Evolutionary conservation across 2,113 vertebrate species (phyloP).

Genomic region (Oenanthe melanoleuca): DNA sequence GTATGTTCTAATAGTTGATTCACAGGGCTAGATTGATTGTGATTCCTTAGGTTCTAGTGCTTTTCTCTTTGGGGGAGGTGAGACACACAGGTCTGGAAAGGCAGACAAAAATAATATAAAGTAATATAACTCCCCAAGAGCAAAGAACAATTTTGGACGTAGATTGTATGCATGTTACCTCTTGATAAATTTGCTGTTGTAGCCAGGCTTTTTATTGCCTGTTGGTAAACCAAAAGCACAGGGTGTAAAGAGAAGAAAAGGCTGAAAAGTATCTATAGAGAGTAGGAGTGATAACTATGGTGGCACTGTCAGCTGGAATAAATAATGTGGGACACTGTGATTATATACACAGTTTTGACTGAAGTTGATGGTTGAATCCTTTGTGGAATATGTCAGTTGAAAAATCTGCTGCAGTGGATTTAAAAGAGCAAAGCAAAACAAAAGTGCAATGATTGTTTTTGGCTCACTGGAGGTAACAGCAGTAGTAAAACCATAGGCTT

Average conservation of each 20-base stretch:
- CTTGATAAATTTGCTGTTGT: neutral
- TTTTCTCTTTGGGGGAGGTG: neutral
- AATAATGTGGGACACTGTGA: neutral
- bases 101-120: neutral
- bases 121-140: neutral
- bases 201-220: neutral
- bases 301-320: neutral
- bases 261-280: neutral
- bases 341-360: neutral
- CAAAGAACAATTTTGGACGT: rapidly evolving
- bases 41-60: neutral
- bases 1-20: neutral
- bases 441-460: neutral
- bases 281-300: neutral
- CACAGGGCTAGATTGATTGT: neutral
- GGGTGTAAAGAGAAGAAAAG: neutral
- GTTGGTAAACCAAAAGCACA: neutral
- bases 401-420: neutral
- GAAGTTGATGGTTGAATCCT: neutral
- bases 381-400: neutral
- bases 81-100: neutral
- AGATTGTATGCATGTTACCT: rapidly evolving
- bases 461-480: neutral
- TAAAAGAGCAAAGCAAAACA: neutral
- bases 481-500: neutral